Percentiles rank a stretch among this genome's conserved stretches.
Evolutionary conservation across 2,113 vertebrate genomes (phyloP).

Genomic region (Stigmatopora nigra): DNA sequence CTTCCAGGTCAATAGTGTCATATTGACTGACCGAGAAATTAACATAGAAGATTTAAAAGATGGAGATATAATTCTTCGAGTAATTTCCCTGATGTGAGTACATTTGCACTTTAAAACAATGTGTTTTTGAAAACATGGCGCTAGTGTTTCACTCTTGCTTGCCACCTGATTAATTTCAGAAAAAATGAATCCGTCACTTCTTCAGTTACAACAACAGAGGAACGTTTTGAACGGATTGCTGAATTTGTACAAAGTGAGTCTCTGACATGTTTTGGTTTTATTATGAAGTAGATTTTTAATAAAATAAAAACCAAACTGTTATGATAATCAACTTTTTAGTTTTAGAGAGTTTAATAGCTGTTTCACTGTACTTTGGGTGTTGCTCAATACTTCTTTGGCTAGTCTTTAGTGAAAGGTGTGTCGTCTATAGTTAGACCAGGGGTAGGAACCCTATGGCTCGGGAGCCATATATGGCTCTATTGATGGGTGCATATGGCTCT

Average conservation of each 20-base stretch:
- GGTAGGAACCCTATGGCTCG: too few species aligned
- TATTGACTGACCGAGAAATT: conserved; percentile 52
- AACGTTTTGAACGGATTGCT: conserved; percentile 66
- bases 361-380: background rate
- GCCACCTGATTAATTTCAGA: conserved; percentile 50
- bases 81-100: conserved; percentile 78
- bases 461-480: too few species aligned
- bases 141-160: background rate
- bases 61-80: conserved; percentile 68
- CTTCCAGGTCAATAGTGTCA: conserved; percentile 75
- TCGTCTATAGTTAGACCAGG: background rate
- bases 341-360: background rate
- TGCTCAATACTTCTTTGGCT: background rate
- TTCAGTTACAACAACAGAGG: conserved; percentile 51
- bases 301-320: too few species aligned
- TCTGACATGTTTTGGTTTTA: background rate
- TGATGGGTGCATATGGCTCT: too few species aligned
- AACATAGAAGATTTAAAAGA: conserved; percentile 70
- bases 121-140: background rate
- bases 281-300: background rate
- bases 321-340: too few species aligned
- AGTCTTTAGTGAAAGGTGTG: background rate
- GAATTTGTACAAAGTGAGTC: conserved; percentile 79
- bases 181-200: conserved; percentile 55
- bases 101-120: background rate